These are phyloP conservation scores for Drosophila birchii DNA, from an alignment of 2,888 invertebrate genomes.

Conservation along the genomic window DNA sequence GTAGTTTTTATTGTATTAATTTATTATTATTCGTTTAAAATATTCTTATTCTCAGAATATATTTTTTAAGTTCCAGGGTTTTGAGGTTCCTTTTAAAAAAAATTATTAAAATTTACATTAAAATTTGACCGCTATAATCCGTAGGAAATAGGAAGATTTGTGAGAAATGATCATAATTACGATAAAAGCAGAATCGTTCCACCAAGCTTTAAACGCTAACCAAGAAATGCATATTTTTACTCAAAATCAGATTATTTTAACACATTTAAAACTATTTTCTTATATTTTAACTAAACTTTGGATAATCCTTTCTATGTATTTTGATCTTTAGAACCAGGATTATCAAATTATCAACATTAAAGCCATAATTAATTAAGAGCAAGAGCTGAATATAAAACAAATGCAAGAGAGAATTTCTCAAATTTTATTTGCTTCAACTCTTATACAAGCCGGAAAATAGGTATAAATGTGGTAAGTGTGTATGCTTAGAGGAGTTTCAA, in stretches of 20 bases:
- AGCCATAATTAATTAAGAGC: neutral
- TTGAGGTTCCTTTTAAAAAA: neutral
- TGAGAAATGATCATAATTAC: neutral
- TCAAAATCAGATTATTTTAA: neutral
- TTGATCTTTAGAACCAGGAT: neutral
- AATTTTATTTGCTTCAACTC: neutral
- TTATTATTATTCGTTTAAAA: too few species aligned
- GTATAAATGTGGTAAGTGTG: slow-evolving; percentile 1
- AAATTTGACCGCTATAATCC: neutral
- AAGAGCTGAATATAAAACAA: neutral
- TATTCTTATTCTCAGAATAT: neutral
- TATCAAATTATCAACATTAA: neutral
- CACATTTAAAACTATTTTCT: neutral
- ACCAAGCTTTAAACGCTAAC: neutral
- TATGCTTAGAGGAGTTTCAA: neutral
- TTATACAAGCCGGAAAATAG: slow-evolving; percentile 2
- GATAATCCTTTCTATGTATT: too few species aligned
- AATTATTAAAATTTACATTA: neutral
- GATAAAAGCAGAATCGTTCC: neutral
- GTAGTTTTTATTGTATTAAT: too few species aligned
- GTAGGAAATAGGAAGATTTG: neutral
- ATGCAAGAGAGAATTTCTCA: neutral
- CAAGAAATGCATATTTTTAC: too few species aligned
- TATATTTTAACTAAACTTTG: neutral
- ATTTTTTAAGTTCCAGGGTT: neutral